These are phyloP conservation scores for Osmerus eperlanus DNA, from an alignment of 2,113 vertebrate species.

Conservation along the genomic window DNA sequence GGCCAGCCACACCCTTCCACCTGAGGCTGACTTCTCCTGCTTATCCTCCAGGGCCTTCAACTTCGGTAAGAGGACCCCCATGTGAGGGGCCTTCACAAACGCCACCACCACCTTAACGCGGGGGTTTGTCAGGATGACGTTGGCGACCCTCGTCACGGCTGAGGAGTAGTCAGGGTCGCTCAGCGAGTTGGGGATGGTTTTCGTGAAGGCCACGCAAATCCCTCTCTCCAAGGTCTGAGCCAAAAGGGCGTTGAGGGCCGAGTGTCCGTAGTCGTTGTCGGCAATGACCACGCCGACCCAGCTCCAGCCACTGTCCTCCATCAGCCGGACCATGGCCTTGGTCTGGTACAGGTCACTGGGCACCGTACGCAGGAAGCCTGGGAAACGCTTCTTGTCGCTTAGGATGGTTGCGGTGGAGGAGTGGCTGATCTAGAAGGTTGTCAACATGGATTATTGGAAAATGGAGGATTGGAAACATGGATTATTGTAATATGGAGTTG, in stretches of 20 bases:
- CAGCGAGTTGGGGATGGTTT: slow-evolving; percentile 76
- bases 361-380: slow-evolving; percentile 83
- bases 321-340: slow-evolving; percentile 79
- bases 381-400: slow-evolving; percentile 85
- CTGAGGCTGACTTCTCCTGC: slow-evolving; percentile 31
- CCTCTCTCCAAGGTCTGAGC: slow-evolving; percentile 70
- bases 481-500: not conserved
- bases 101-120: slow-evolving; percentile 82
- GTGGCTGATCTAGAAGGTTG: slow-evolving; percentile 79
- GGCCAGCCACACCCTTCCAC: slow-evolving; percentile 84
- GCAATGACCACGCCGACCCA: slow-evolving; percentile 84
- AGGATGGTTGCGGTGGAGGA: slow-evolving; percentile 83
- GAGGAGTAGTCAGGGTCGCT: slow-evolving; percentile 57
- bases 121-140: slow-evolving; percentile 71
- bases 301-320: slow-evolving; percentile 75
- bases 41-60: slow-evolving; percentile 38
- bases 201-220: slow-evolving; percentile 84
- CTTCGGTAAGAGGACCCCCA: slow-evolving; percentile 72
- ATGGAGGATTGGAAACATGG: not conserved
- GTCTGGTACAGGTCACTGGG: slow-evolving; percentile 84
- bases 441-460: not conserved
- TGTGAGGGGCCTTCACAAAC: slow-evolving; percentile 76
- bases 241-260: slow-evolving; percentile 77
- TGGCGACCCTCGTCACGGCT: slow-evolving; percentile 61
- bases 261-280: slow-evolving; percentile 82